Base-by-base conservation (phyloP, 1,140 invertebrate genomes). In the Agrypnia vestita region DNA sequence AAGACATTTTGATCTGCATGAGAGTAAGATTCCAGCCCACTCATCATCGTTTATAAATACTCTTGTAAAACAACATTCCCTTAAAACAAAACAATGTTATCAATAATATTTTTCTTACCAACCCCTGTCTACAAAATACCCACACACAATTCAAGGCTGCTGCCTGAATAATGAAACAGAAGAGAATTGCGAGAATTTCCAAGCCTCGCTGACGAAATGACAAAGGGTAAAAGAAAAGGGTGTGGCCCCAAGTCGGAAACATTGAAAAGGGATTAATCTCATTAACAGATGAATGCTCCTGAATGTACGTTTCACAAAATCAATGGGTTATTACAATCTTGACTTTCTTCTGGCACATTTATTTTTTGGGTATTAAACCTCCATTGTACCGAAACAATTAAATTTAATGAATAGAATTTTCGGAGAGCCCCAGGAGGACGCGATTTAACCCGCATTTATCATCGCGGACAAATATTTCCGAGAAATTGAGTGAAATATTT, bases 251-350 rank as follows among this genome's bases (percentile, higher is more conserved):
- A 59, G 55, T 21, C 55, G 55, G 55, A 59, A 59, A 59, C 21
- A 59, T 59, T 59, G 55, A 59, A 59, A 59, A 59, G 15, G 55
- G 17, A 59, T 59, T 59, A 59, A 59, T 59, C 55, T 59, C 55
- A 59, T 59, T 59, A 59, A 59, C 55, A 59, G 55, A 59, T 59
- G 55, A 59, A 59, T 59, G 55, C 55, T 59, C 55, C 13, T 59
- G 55, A 59, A 59, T 59, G 55, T 59, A 59, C 17, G 55, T 21
- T 21, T 15, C 8, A 21, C 17, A 59, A 59, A 59, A 59, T 59
- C 55, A 59, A 59, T 59, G 17, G 55, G 55, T 59, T 59, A 59
- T 17, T 59, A 59, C 55, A 59, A 59, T 59, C 55, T 59, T 21
- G 15, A 21, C 15, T 59, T 59, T 21, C 55, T 59, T 59, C 55